phyloP scores from a whole-genome alignment of 2,797 vertebrate genomes.

The Gastrophryne carolinensis region DNA sequence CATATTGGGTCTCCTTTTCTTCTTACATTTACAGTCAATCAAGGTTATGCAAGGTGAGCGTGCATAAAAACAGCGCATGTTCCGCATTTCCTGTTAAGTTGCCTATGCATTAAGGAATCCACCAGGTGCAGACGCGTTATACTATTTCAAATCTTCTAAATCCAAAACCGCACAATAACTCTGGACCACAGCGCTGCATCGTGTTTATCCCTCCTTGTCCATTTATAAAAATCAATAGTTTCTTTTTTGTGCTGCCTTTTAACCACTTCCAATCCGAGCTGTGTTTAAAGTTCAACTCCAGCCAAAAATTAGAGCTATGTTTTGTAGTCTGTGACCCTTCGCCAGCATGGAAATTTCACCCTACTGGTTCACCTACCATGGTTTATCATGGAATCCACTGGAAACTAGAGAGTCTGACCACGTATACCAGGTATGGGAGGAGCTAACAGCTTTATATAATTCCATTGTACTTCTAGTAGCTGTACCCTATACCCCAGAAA shows the following conservation, averaged over 20 bases:
- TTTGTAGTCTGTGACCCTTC: too few species aligned
- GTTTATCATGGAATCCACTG: too few species aligned
- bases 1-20: slow-evolving; percentile 62
- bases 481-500: too few species aligned
- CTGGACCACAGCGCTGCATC: slow-evolving; percentile 6
- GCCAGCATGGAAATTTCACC: too few species aligned
- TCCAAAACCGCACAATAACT: slow-evolving; percentile 64
- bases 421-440: too few species aligned
- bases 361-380: too few species aligned
- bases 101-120: slow-evolving; percentile 68
- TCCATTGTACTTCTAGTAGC: too few species aligned
- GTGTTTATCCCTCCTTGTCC: slow-evolving; percentile 45
- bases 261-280: too few species aligned
- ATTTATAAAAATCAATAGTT: slow-evolving; percentile 64
- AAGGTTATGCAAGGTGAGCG: slow-evolving; percentile 69
- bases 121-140: slow-evolving; percentile 66
- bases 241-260: slow-evolving; percentile 38
- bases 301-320: too few species aligned
- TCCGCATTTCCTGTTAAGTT: slow-evolving; percentile 72
- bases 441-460: too few species aligned
- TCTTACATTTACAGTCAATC: slow-evolving; percentile 63
- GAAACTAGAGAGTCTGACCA: too few species aligned
- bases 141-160: slow-evolving; percentile 60
- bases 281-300: too few species aligned
- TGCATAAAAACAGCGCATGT: slow-evolving; percentile 70